A percentile compares a stretch with the other conserved stretches of the same genome.
Conservation (phyloP, 2,113 vertebrate species). For the Albula goreensis region DNA sequence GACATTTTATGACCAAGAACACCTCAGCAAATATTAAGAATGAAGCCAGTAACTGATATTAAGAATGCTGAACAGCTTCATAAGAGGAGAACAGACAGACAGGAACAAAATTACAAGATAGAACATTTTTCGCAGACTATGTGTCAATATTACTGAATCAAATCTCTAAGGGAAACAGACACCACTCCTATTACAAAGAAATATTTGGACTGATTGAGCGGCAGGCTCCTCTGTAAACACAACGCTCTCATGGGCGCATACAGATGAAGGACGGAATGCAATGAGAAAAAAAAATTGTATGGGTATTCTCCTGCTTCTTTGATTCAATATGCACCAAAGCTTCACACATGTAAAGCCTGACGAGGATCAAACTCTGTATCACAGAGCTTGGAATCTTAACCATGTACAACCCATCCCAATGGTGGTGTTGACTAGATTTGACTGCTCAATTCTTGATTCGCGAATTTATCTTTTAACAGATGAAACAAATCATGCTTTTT, state of each 20-base stretch:
- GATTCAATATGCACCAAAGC: conserved; percentile 59
- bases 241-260: conserved; percentile 45
- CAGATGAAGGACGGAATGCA: conserved; percentile 34
- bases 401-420: background rate
- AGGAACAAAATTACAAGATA: background rate
- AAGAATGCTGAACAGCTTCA: background rate
- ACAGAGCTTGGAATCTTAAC: background rate
- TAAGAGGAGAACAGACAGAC: background rate
- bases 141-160: background rate
- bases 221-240: conserved; percentile 26
- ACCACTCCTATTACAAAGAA: conserved; percentile 23
- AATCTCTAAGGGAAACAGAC: conserved; percentile 36
- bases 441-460: background rate
- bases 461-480: background rate
- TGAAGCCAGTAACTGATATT: too few species aligned
- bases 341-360: conserved; percentile 13
- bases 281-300: conserved; percentile 54
- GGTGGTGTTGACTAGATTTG: background rate
- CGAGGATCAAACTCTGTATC: conserved; percentile 39
- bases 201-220: conserved; percentile 43
- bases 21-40: background rate
- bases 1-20: background rate
- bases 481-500: background rate
- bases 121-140: background rate
- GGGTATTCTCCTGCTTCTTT: conserved; percentile 50